These are phyloP conservation scores for Seriola dumerili DNA, from an alignment of 2,113 vertebrate species.

Conservation along the genomic window DNA sequence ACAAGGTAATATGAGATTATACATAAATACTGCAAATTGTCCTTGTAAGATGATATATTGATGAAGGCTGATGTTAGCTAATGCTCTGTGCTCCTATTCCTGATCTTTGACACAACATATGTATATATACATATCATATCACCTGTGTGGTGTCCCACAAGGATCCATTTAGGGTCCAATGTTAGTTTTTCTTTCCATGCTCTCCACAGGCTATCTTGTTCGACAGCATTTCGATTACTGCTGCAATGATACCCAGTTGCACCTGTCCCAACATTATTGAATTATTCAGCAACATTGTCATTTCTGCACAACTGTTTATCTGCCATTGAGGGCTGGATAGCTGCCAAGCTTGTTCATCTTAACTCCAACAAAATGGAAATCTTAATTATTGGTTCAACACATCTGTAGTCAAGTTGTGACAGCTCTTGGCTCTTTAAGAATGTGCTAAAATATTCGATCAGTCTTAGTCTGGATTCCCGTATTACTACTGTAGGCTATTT, in stretches of 20 bases:
- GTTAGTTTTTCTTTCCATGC: background rate
- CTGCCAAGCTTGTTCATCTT: slow-evolving; percentile 38
- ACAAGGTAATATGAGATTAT: slow-evolving; percentile 15
- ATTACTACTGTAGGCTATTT: background rate
- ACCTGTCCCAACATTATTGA: slow-evolving; percentile 11
- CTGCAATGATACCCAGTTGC: background rate
- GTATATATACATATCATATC: background rate
- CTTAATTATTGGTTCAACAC: slow-evolving; percentile 34
- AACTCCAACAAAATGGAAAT: slow-evolving; percentile 20
- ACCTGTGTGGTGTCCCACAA: background rate
- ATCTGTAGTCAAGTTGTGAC: background rate
- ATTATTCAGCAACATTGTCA: slow-evolving; percentile 30
- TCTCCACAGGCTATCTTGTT: slow-evolving; percentile 9
- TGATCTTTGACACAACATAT: background rate
- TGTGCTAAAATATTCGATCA: background rate
- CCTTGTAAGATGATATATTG: background rate
- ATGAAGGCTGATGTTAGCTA: slow-evolving; percentile 10
- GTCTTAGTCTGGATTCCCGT: background rate
- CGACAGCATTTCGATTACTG: background rate
- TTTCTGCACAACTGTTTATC: slow-evolving; percentile 43
- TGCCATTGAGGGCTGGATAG: slow-evolving; percentile 40
- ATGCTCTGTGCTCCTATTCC: background rate
- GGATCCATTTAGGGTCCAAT: slow-evolving; percentile 1
- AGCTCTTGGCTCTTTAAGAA: slow-evolving; percentile 25
- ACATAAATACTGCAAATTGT: background rate